A percentile compares a stretch with the other conserved stretches of the same genome.
Conservation (phyloP, 2,113 vertebrate species). For the Alexandromys fortis region DNA sequence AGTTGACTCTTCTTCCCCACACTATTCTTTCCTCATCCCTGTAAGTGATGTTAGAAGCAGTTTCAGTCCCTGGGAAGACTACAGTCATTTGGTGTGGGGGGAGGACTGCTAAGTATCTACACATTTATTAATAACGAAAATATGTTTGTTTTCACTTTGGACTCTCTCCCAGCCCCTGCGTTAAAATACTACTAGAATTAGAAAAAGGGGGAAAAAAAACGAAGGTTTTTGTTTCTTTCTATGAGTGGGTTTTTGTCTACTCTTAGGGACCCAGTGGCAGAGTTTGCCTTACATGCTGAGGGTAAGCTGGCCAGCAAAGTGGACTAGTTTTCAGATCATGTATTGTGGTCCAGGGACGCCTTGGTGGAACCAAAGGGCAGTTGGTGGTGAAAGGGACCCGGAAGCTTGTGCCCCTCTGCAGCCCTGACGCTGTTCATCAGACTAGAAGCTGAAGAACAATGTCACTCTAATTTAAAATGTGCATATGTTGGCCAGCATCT, state of each 20-base stretch:
- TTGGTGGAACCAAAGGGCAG: constrained; percentile 27
- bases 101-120: neutral
- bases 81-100: neutral
- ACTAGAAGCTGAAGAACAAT: constrained; percentile 29
- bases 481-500: constrained; percentile 81
- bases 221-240: neutral
- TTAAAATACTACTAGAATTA: neutral
- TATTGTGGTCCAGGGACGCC: constrained; percentile 8
- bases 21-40: neutral
- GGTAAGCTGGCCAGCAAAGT: neutral
- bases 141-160: neutral
- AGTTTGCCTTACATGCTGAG: neutral
- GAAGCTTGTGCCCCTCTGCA: neutral
- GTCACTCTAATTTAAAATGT: constrained; percentile 79
- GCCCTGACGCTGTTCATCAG: constrained; percentile 35
- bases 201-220: neutral
- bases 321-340: constrained; percentile 46
- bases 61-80: neutral
- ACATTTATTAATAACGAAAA: neutral
- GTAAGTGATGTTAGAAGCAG: constrained; percentile 13
- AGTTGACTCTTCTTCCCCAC: neutral
- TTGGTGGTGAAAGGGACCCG: constrained; percentile 45
- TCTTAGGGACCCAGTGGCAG: neutral
- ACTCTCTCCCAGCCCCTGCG: neutral
- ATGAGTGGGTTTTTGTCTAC: neutral